A percentile compares a stretch with the other conserved stretches of the same genome.
Evolutionary conservation across 2,797 vertebrate genomes (phyloP).

Genomic region (Borostomias antarcticus): DNA sequence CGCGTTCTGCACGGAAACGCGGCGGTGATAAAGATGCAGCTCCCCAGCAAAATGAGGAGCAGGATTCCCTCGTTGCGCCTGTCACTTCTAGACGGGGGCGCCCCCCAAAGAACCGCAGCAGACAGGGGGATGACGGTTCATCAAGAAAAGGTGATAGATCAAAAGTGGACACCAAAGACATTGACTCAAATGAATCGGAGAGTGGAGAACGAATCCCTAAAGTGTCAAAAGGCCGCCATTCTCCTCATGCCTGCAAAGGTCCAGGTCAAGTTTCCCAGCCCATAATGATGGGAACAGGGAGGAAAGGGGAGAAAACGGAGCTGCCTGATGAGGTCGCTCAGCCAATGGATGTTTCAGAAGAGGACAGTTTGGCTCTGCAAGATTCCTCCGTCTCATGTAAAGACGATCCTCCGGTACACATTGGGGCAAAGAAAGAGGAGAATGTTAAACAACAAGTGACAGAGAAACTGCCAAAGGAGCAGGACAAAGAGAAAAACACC

Average conservation of each 20-base stretch:
- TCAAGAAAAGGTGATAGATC: slow-evolving; percentile 76
- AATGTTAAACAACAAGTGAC: slow-evolving; percentile 58
- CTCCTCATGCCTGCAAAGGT: slow-evolving; percentile 81
- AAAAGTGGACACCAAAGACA: slow-evolving; percentile 82
- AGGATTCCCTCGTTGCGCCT: slow-evolving; percentile 72
- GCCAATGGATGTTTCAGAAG: slow-evolving; percentile 65
- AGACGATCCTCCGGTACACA: slow-evolving; percentile 48
- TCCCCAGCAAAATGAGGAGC: slow-evolving; percentile 66
- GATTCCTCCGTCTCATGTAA: slow-evolving; percentile 60
- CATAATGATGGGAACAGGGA: slow-evolving; percentile 64
- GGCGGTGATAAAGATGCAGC: slow-evolving; percentile 81
- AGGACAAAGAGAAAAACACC: slow-evolving; percentile 51
- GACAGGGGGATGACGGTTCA: slow-evolving; percentile 79
- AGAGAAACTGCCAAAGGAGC: slow-evolving; percentile 46
- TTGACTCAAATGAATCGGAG: slow-evolving; percentile 80
- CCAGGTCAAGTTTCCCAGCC: slow-evolving; percentile 64
- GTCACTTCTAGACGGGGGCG: slow-evolving; percentile 81
- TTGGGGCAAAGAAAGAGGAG: slow-evolving; percentile 77
- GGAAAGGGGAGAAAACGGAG: slow-evolving; percentile 84
- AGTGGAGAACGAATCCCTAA: slow-evolving; percentile 78
- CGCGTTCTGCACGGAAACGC: slow-evolving; percentile 86
- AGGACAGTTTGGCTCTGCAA: slow-evolving; percentile 47
- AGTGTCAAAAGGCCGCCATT: slow-evolving; percentile 85
- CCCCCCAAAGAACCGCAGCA: slow-evolving; percentile 91
- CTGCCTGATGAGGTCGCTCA: slow-evolving; percentile 62